Conservation (phyloP, 2,888 invertebrate genomes). For the Hypselothyrea guttata region DNA sequence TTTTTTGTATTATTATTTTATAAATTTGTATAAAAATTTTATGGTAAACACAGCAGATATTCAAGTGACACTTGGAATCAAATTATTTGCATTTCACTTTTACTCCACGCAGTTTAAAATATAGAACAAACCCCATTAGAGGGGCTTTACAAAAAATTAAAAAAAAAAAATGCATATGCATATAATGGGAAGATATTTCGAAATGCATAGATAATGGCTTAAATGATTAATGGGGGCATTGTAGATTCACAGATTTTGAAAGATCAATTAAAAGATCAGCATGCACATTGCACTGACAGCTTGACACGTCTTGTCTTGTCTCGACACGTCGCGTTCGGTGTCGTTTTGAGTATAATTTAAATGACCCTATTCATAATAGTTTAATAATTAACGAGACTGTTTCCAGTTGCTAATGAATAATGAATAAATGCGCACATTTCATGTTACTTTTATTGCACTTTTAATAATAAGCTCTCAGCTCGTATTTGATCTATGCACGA, state of each 20-base stretch:
- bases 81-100: too few relatives aligned
- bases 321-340: background rate
- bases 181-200: background rate
- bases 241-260: conserved; percentile 26
- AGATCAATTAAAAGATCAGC: conserved; percentile 39
- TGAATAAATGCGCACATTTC: conserved; percentile 62
- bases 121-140: too few relatives aligned
- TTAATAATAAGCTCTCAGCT: conserved; percentile 3
- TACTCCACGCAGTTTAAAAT: too few relatives aligned
- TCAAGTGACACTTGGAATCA: too few relatives aligned
- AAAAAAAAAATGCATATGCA: background rate
- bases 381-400: conserved; percentile 11
- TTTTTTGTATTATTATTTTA: too few relatives aligned
- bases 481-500: too few relatives aligned
- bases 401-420: conserved; percentile 23
- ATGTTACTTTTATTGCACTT: conserved; percentile 47
- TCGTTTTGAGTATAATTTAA: conserved; percentile 10
- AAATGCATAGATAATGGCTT: conserved; percentile 26
- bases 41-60: too few relatives aligned
- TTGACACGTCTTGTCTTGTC: conserved; percentile 4
- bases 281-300: conserved; percentile 15
- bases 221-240: conserved; percentile 27
- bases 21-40: too few relatives aligned
- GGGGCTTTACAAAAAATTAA: background rate
- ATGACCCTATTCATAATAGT: conserved; percentile 16